Evolutionary conservation across 2,113 vertebrate species (phyloP), one percentile per base, ranked within the genome.

Genomic region (Connochaetes taurinus): DNA sequence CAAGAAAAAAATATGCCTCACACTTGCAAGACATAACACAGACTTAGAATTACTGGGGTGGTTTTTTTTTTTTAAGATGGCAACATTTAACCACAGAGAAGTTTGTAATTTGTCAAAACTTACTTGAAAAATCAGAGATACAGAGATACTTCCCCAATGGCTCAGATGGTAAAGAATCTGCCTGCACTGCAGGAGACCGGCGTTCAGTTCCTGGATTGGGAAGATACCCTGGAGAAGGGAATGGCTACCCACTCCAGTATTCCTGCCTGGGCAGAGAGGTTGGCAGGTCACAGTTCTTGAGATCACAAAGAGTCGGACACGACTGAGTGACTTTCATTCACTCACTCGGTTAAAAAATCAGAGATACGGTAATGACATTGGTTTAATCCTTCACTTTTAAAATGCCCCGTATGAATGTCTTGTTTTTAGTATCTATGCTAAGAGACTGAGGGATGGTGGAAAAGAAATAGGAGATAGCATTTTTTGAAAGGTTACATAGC

Each of bases 291-390:
- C n/a, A 71, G 67, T 71, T 40, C 10, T 40, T 71, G 19, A 71
- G n/a, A n/a, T 23, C 2, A 0, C 10, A 71, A 40, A 71, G 67
- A 23, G 67, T 71, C 0, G 1, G 67, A 71, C n/a, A 71, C 0
- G 8, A 71, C 67, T 23, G n/a, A 71, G n/a, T 71, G 67, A 71
- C n/a, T 71, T 71, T 36, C 17, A 23, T 9, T 71, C 64, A 36
- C 17, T 71, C n/a, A 71, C n/a, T 71, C 2, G 0, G 5, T 84
- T 71, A 40, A 71, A 71, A 23, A 86, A n/a, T 55, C 87, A 60
- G 40, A 52, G 89, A 60, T 60, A 14, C 1, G 7, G 27, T 19
- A 25, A 5, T 17, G 16, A 50, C 1, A 2, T 62, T 67, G 57
- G 85, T 33, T 60, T 7, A 31, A n/a, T 43, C 21, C 14, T 16